Evolutionary conservation across 2,888 invertebrate species (phyloP).

Genomic region (Clusia tigrina): DNA sequence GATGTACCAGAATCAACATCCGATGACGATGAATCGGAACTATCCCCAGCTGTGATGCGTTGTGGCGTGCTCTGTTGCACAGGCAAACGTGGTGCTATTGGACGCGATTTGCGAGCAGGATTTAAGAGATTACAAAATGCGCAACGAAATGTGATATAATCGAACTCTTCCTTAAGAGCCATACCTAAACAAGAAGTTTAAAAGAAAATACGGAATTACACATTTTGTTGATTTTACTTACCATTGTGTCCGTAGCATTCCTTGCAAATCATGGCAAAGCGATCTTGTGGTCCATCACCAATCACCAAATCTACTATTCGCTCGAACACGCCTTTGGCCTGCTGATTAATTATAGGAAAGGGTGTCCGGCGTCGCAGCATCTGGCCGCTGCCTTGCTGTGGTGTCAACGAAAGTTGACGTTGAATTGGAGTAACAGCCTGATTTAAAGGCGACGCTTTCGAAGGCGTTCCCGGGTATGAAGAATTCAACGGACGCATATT

Average conservation of each 20-base stretch:
- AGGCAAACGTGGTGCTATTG: constrained; percentile 72
- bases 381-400: constrained; percentile 35
- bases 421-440: constrained; percentile 27
- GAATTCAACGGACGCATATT: constrained; percentile 21
- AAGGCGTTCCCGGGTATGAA: constrained; percentile 22
- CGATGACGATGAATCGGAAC: constrained; percentile 44
- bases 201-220: background rate
- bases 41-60: constrained; percentile 33
- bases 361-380: constrained; percentile 58
- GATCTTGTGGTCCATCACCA: constrained; percentile 93
- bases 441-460: constrained; percentile 34
- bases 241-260: constrained; percentile 95
- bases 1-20: constrained; percentile 46
- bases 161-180: constrained; percentile 76
- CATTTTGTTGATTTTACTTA: constrained; percentile 48
- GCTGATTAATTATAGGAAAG: constrained; percentile 65
- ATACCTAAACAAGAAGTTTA: constrained; percentile 66
- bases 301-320: constrained; percentile 92
- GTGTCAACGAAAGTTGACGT: constrained; percentile 29
- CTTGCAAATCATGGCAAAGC: constrained; percentile 93
- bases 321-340: constrained; percentile 81
- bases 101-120: constrained; percentile 87
- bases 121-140: constrained; percentile 89
- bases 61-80: constrained; percentile 25
- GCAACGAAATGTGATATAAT: constrained; percentile 84